Percentiles rank a stretch among this genome's conserved stretches.
phyloP scores from a whole-genome alignment of 2,888 invertebrate genomes.

The Scaeva pyrastri region DNA sequence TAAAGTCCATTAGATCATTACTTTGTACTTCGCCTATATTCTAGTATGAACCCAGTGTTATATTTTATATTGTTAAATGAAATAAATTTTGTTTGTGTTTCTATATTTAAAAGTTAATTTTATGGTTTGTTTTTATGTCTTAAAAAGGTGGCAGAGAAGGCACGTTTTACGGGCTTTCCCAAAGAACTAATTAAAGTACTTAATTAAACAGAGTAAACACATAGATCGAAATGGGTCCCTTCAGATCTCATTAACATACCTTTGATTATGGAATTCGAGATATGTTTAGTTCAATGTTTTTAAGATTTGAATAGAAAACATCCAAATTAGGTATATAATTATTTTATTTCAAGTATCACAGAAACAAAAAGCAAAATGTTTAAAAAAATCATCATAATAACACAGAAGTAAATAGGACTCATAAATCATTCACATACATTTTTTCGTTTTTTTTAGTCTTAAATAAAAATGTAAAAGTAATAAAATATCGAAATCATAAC shows the following conservation, averaged over 20 bases:
- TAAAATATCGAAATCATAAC: conserved; percentile 2
- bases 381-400: conserved; percentile 60
- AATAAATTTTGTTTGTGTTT: conserved; percentile 4
- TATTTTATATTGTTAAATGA: conserved; percentile 14
- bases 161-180: no score
- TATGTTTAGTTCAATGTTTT: no score
- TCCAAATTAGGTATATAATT: conserved; percentile 38
- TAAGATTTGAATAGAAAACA: background rate
- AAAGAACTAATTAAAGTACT: no score
- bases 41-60: conserved; percentile 29
- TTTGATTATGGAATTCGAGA: no score
- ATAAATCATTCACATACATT: conserved; percentile 65
- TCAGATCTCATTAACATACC: no score
- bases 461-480: conserved; percentile 33
- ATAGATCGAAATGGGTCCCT: no score
- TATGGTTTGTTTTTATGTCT: background rate
- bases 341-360: conserved; percentile 79
- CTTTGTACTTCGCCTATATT: background rate
- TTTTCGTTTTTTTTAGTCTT: background rate
- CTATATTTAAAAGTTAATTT: background rate
- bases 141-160: no score
- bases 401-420: conserved; percentile 75
- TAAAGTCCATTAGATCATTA: conserved; percentile 53
- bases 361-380: conserved; percentile 80
- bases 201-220: no score